Percentiles rank a stretch among this genome's conserved stretches.
These are phyloP conservation scores for Melieria crassipennis DNA, from an alignment of 2,888 invertebrate genomes.

Conservation along the genomic window DNA sequence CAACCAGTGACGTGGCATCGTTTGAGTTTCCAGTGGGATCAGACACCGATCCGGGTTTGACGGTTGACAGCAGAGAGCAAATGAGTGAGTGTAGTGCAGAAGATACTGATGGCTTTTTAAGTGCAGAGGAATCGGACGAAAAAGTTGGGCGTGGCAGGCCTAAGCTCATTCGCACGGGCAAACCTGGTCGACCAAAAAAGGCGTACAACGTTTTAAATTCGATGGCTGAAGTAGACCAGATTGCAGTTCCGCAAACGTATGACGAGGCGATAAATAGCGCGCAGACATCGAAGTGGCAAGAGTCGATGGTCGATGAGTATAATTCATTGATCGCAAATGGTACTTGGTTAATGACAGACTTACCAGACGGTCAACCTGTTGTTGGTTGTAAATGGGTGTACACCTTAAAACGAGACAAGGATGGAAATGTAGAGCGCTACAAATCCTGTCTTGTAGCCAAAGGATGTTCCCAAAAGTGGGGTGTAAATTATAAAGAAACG, in stretches of 20 bases:
- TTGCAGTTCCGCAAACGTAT: neutral
- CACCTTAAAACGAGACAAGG: conserved; percentile 42
- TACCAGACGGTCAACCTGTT: conserved; percentile 21
- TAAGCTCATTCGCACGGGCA: conserved; percentile 29
- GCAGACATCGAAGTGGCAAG: conserved; percentile 15
- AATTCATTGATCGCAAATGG: conserved; percentile 27
- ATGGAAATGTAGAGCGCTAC: conserved; percentile 39
- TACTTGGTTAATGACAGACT: conserved; percentile 32
- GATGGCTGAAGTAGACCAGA: conserved; percentile 2
- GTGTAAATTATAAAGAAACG: conserved; percentile 36
- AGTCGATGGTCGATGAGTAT: conserved; percentile 34
- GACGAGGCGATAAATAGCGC: neutral
- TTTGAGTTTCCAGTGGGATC: neutral
- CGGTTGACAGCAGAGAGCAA: too few relatives aligned
- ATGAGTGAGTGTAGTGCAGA: too few relatives aligned
- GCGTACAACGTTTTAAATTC: conserved; percentile 23
- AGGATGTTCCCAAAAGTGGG: conserved; percentile 45
- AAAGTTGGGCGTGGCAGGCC: conserved; percentile 15
- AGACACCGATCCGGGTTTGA: too few relatives aligned
- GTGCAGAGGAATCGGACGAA: too few relatives aligned
- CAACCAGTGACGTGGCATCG: too few relatives aligned
- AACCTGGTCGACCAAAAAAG: conserved; percentile 28
- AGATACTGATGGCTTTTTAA: too few relatives aligned
- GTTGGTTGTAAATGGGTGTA: conserved; percentile 46
- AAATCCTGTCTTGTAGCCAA: conserved; percentile 47